Base-by-base conservation (phyloP, 2,797 vertebrate species). In the Urophycis tenuis region DNA sequence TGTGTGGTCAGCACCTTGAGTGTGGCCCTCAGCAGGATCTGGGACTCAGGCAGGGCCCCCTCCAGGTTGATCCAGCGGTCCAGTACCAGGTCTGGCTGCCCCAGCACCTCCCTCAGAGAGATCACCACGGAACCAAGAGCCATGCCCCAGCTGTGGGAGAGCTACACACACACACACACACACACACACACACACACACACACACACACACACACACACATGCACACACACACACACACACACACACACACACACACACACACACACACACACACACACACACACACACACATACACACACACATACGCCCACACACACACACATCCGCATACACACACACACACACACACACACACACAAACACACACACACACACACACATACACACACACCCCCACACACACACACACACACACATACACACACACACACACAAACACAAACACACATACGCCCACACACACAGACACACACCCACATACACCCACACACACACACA, bases 1-100 rank as follows among this genome's bases (percentile, higher is more conserved):
- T 53, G 14, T 3, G 11, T 80, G 77, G 53, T 22, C 87, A 82
- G 92, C 82, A 97, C 96, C 94, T 95, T 94, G 19, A 98, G 91
- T 64, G 92, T 92, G 8, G 86, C 92, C 88, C 94, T 94, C 86
- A 98, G 86, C 0, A 98, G 89, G 81, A 97, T 87, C 89, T 96
- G 94, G 85, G 92, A 94, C 87, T 90, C 88, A 25, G 94, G 90
- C 29, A 93, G 90, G 1, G 91, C 93, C 73, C 90, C 93, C 67
- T 85, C 90, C 86, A 97, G 89, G 0, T 64, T 82, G 45, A 96
- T 85, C 96, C 96, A 98, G 12, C 79, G 90, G 82, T 97, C 96
- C 77, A 97, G 83, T 53, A 92, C 90, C 77, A 97, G 85, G 70
- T 39, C 91, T 1, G 92, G 91, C n/a, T 93, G 90, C 6, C 41